Percentiles rank a stretch among this genome's conserved stretches.
These are phyloP conservation scores for Oxyura jamaicensis DNA, from an alignment of 2,113 vertebrate genomes.

Conservation along the genomic window DNA sequence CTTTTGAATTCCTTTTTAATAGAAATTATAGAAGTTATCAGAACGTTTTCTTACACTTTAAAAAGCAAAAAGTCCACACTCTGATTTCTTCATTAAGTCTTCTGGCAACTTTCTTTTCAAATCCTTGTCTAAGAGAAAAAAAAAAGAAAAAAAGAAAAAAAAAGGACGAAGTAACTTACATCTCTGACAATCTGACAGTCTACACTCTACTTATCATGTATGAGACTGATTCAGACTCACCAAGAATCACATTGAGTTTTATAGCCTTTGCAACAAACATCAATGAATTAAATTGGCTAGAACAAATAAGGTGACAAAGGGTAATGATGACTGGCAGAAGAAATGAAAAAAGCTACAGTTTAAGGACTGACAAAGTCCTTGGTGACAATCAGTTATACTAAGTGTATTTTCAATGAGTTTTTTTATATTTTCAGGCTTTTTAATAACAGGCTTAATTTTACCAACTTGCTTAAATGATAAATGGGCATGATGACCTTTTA, in stretches of 20 bases:
- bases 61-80: not conserved
- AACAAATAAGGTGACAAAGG: constrained; percentile 77
- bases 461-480: not conserved
- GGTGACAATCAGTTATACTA: constrained; percentile 31
- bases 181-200: not conserved
- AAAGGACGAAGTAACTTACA: not conserved
- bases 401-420: constrained; percentile 22
- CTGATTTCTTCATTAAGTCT: not conserved
- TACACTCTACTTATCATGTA: constrained; percentile 23
- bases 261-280: constrained; percentile 64
- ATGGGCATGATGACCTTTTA: not conserved
- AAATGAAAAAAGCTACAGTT: constrained; percentile 57
- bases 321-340: constrained; percentile 72
- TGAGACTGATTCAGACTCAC: constrained; percentile 54
- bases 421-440: constrained; percentile 11
- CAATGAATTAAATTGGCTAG: constrained; percentile 78
- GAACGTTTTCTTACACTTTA: not conserved
- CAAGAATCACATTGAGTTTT: constrained; percentile 54
- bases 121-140: not conserved
- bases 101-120: not conserved
- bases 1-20: not conserved
- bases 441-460: not conserved
- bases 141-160: too few relatives aligned
- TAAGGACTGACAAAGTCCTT: constrained; percentile 37
- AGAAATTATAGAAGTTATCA: not conserved